These are phyloP conservation scores for Trissonchulus latispiculum DNA, from an alignment of 2,888 invertebrate species.

Conservation along the genomic window DNA sequence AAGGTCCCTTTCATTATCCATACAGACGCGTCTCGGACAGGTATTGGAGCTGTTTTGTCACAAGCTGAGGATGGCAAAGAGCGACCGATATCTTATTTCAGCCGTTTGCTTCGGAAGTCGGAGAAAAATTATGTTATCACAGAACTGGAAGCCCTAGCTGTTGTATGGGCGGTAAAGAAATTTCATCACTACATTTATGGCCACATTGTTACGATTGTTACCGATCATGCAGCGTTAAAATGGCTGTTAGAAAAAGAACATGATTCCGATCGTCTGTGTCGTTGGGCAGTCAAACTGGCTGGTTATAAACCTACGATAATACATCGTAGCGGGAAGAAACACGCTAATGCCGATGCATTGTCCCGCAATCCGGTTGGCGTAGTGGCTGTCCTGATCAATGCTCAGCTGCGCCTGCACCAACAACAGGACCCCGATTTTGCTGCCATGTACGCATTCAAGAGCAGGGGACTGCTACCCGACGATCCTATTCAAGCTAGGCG, in stretches of 20 bases:
- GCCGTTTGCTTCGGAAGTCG: conserved; percentile 2
- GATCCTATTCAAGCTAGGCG: no score
- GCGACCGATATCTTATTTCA: conserved; percentile 23
- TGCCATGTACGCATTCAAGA: no score
- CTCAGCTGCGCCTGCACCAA: no score
- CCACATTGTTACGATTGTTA: neutral
- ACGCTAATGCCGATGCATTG: neutral
- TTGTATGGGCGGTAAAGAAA: conserved; percentile 6
- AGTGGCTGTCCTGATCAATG: no score
- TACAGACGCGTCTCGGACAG: no score
- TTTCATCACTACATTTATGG: neutral
- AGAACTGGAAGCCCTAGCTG: conserved; percentile 25
- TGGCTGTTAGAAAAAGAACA: neutral
- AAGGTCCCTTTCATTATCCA: neutral
- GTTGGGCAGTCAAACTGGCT: neutral
- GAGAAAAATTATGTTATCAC: conserved; percentile 25
- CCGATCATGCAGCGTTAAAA: neutral
- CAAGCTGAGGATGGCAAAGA: no score
- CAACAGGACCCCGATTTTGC: no score
- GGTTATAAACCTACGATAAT: neutral
- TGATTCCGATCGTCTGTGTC: neutral
- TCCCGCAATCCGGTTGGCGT: neutral
- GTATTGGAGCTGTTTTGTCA: no score
- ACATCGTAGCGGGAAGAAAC: neutral
- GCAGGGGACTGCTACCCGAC: no score